Percentiles rank a stretch among this genome's conserved stretches.
These are phyloP conservation scores for Globia sparganii DNA, from an alignment of 2,888 invertebrate genomes.

Conservation along the genomic window DNA sequence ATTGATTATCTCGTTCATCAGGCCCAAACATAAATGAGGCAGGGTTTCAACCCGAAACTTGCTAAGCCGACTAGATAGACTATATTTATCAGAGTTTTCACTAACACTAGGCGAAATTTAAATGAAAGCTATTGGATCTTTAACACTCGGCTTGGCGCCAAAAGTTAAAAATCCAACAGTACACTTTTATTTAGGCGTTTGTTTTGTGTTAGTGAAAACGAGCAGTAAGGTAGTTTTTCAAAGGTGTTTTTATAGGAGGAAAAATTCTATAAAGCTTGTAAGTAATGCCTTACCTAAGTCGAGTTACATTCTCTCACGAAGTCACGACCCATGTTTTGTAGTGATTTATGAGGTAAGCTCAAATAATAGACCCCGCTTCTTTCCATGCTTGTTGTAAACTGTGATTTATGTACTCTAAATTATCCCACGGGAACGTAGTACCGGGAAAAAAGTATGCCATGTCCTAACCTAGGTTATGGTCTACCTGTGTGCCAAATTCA, in stretches of 20 bases:
- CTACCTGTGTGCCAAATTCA: neutral
- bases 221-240: neutral
- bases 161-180: neutral
- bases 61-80: slow-evolving; percentile 45
- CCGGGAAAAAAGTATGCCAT: neutral
- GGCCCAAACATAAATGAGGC: slow-evolving; percentile 31
- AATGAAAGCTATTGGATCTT: neutral
- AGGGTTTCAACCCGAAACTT: slow-evolving; percentile 31
- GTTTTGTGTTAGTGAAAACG: neutral
- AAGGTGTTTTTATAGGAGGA: slow-evolving; percentile 10
- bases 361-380: neutral
- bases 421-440: neutral
- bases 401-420: neutral
- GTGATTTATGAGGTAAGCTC: slow-evolving; percentile 27
- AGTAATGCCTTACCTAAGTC: slow-evolving; percentile 11
- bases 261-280: slow-evolving; percentile 11
- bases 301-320: slow-evolving; percentile 15
- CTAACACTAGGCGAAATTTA: neutral
- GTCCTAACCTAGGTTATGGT: neutral
- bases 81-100: slow-evolving; percentile 34
- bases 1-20: slow-evolving; percentile 61
- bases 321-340: slow-evolving; percentile 26
- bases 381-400: slow-evolving; percentile 1
- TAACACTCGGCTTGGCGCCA: rapidly evolving
- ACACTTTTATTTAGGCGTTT: neutral